Percentiles rank a stretch among this genome's conserved stretches.
These are phyloP conservation scores for Cydia pomonella DNA, from an alignment of 1,140 invertebrate species.

Conservation along the genomic window DNA sequence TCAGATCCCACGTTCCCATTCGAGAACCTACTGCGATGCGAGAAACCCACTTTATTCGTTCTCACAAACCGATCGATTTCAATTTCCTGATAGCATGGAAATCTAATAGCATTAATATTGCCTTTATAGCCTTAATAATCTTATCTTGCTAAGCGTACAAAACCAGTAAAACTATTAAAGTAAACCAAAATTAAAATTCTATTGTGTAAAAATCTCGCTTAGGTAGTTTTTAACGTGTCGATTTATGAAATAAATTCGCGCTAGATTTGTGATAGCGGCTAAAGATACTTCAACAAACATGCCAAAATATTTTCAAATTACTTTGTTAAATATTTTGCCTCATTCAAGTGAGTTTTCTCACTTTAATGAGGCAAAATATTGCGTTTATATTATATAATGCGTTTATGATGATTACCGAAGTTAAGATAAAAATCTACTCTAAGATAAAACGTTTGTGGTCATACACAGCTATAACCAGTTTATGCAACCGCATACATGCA, in stretches of 20 bases:
- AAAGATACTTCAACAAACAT: too few relatives aligned
- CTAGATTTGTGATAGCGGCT: too few relatives aligned
- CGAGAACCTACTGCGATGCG: slow-evolving; percentile 6
- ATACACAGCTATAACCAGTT: neutral
- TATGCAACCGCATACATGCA: neutral
- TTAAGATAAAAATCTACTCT: neutral
- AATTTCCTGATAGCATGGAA: slow-evolving; percentile 1
- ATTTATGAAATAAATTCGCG: too few relatives aligned
- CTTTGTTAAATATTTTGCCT: neutral
- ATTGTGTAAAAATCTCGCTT: too few relatives aligned
- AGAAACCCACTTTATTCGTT: slow-evolving; percentile 17
- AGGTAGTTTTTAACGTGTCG: too few relatives aligned
- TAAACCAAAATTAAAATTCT: neutral
- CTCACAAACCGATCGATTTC: slow-evolving; percentile 24
- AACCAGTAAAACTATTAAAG: neutral
- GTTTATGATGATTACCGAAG: neutral
- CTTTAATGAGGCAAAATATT: too few relatives aligned
- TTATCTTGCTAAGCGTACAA: neutral
- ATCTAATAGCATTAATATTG: neutral
- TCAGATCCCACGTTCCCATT: slow-evolving; percentile 5
- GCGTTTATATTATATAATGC: neutral
- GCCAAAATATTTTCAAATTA: too few relatives aligned
- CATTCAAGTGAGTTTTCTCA: neutral
- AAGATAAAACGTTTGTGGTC: neutral
- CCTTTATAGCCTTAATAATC: neutral